These are phyloP conservation scores for Microcebus jonahi DNA, from an alignment of 2,113 vertebrate genomes.

Conservation along the genomic window DNA sequence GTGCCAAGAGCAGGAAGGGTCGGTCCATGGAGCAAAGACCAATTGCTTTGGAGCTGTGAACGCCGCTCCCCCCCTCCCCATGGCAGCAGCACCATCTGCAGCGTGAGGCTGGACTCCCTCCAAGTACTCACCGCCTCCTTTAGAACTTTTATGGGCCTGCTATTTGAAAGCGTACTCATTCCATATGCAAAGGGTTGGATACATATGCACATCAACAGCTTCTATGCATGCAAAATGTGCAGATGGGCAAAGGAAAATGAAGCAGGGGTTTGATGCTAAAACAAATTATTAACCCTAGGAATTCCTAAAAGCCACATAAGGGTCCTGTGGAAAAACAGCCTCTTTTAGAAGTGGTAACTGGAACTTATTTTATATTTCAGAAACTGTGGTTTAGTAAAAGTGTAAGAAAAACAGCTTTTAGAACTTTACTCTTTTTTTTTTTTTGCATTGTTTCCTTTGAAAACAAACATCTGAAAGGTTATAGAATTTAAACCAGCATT, in stretches of 20 bases:
- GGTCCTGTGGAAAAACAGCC: not conserved
- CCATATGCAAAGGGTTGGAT: conserved; percentile 46
- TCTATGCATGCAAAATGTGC: conserved; percentile 55
- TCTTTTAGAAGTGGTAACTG: not conserved
- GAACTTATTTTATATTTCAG: conserved; percentile 15
- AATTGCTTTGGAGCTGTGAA: not conserved
- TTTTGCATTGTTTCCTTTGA: not conserved
- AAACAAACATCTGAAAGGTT: conserved; percentile 26
- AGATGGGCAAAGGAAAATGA: conserved; percentile 46
- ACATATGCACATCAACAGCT: conserved; percentile 13
- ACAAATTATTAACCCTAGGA: conserved; percentile 21
- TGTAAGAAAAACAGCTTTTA: conserved; percentile 24
- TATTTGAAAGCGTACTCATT: conserved; percentile 51
- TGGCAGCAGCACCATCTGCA: conserved; percentile 42
- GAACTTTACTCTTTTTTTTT: not conserved
- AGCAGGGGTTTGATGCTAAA: not conserved
- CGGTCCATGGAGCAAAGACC: not conserved
- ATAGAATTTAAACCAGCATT: not conserved
- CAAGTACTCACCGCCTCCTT: not conserved
- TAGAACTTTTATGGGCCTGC: not conserved
- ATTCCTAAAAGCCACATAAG: conserved; percentile 1
- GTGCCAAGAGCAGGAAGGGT: not conserved
- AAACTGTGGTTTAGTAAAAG: not conserved
- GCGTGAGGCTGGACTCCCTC: not conserved
- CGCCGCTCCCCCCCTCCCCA: not conserved